These are phyloP conservation scores for Apodemus sylvaticus DNA, from an alignment of 2,113 vertebrate species.

Conservation along the genomic window DNA sequence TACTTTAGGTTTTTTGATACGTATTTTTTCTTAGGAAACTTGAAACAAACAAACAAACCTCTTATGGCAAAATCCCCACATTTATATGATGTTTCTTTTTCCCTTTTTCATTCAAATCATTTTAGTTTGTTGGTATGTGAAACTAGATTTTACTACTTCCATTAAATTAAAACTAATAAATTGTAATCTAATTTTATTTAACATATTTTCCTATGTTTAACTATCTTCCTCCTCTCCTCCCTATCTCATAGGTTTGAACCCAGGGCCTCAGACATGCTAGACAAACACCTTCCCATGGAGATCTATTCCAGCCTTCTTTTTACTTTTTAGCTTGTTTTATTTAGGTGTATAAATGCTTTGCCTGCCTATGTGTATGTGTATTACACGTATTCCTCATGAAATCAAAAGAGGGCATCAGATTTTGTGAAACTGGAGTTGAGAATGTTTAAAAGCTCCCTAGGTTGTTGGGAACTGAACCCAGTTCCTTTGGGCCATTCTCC, in stretches of 20 bases:
- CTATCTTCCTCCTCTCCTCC: neutral
- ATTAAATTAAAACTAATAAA: slow-evolving; percentile 30
- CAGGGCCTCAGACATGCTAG: neutral
- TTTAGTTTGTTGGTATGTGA: slow-evolving; percentile 5
- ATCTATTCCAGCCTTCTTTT: neutral
- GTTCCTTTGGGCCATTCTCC: neutral
- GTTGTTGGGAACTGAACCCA: neutral
- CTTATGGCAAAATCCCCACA: neutral
- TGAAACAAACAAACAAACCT: neutral
- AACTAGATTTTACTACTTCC: neutral
- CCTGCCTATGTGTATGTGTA: neutral
- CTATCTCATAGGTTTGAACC: neutral
- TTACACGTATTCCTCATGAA: neutral
- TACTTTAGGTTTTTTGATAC: neutral
- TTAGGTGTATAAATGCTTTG: neutral
- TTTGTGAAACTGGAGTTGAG: neutral
- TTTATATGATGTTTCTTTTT: slow-evolving; percentile 27
- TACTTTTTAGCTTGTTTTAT: neutral
- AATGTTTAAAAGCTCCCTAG: neutral
- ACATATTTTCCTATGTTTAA: neutral
- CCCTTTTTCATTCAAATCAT: slow-evolving; percentile 4
- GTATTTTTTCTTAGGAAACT: neutral
- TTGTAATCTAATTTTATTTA: neutral
- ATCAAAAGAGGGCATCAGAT: neutral
- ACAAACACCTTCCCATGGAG: neutral